Conservation (phyloP, 2,888 invertebrate genomes). For the Stenotaenia linearis region DNA sequence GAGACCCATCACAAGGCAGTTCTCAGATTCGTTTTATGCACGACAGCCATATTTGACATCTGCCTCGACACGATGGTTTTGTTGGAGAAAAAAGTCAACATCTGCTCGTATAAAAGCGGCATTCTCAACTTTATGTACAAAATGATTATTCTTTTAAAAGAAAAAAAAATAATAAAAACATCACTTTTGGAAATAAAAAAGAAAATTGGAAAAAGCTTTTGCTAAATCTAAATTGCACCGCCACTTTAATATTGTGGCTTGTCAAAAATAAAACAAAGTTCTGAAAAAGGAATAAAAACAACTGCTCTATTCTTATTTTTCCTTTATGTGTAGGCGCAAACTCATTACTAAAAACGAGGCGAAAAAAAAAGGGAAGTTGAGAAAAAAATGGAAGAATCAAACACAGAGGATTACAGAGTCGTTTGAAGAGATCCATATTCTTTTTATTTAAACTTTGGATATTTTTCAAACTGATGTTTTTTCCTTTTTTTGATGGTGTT, state of each 20-base stretch:
- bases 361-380: too few species aligned
- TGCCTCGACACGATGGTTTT: slow-evolving; percentile 20
- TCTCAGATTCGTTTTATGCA: slow-evolving; percentile 11
- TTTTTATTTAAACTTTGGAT: not conserved
- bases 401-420: not conserved
- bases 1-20: not conserved
- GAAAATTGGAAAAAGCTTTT: slow-evolving; percentile 6
- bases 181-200: not conserved
- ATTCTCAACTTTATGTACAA: slow-evolving; percentile 2
- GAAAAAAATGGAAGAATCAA: not conserved
- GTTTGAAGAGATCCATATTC: not conserved
- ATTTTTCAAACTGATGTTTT: not conserved
- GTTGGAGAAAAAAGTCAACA: not conserved
- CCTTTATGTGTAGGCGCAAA: not conserved
- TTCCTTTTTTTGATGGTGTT: not conserved
- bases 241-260: slow-evolving; percentile 2
- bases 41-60: slow-evolving; percentile 12
- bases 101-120: not conserved
- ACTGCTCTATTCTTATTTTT: not conserved
- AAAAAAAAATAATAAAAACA: not conserved
- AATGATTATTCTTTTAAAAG: slow-evolving; percentile 6
- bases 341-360: not conserved
- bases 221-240: not conserved
- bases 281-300: not conserved
- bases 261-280: slow-evolving; percentile 1